A percentile compares a stretch with the other conserved stretches of the same genome.
These are phyloP conservation scores for Hyalella azteca DNA, from an alignment of 2,888 invertebrate species.

Conservation along the genomic window DNA sequence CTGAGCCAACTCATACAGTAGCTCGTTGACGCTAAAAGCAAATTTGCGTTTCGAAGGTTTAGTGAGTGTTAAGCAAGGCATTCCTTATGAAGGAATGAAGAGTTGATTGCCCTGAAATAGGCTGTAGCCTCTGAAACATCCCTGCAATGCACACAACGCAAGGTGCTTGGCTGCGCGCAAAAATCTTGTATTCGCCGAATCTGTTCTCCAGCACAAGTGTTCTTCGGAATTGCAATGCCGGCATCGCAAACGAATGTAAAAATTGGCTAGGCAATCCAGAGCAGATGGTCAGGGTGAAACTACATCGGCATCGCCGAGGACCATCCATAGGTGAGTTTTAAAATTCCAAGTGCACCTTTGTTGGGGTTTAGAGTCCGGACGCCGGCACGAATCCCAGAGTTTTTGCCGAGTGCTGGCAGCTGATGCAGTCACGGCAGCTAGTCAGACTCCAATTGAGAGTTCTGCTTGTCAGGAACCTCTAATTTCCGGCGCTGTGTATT, in stretches of 20 bases:
- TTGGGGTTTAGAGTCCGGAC: conserved; percentile 29
- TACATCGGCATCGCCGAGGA: conserved; percentile 17
- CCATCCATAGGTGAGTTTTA: conserved; percentile 36
- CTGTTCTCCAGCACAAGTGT: too few relatives aligned
- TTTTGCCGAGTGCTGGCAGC: conserved; percentile 4
- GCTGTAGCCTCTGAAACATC: too few relatives aligned
- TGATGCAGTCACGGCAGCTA: not conserved
- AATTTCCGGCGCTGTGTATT: not conserved
- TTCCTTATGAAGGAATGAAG: too few relatives aligned
- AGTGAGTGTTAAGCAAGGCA: too few relatives aligned
- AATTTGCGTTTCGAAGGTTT: too few relatives aligned
- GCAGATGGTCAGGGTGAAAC: conserved; percentile 14
- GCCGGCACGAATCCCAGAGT: not conserved
- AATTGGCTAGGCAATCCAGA: conserved; percentile 24
- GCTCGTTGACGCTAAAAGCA: too few relatives aligned
- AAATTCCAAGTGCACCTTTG: conserved; percentile 25
- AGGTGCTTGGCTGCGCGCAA: too few relatives aligned
- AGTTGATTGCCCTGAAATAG: too few relatives aligned
- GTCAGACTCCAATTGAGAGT: conserved; percentile 17
- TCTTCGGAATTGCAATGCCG: not conserved
- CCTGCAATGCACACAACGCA: too few relatives aligned
- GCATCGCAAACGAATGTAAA: conserved; percentile 3
- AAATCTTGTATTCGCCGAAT: too few relatives aligned
- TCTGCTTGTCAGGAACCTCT: not conserved
- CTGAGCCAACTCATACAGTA: too few relatives aligned